These are phyloP conservation scores for Episyrphus balteatus DNA, from an alignment of 1,140 invertebrate genomes.

Conservation along the genomic window DNA sequence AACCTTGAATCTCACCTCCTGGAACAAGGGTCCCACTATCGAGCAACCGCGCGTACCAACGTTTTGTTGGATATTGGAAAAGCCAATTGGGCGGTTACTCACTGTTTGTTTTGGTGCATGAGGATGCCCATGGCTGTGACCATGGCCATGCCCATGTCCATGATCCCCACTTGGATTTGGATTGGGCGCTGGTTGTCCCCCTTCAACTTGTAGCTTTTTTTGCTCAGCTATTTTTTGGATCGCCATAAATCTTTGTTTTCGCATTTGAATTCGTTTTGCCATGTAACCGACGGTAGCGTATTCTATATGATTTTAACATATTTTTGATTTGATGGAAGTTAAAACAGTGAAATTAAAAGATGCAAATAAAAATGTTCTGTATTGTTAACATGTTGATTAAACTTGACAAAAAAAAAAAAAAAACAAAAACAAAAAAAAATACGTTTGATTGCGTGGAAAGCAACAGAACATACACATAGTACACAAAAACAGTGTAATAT, in stretches of 20 bases:
- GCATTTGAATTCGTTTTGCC: conserved; percentile 90
- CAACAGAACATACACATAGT: neutral
- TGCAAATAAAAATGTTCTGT: neutral
- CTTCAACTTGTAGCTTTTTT: conserved; percentile 67
- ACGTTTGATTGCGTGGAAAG: neutral
- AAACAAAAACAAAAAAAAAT: too few relatives aligned
- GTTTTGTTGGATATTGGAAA: conserved; percentile 38
- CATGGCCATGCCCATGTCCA: conserved; percentile 38
- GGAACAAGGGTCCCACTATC: conserved; percentile 67
- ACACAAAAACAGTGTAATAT: neutral
- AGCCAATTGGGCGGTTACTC: conserved; percentile 38
- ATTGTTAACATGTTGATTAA: neutral
- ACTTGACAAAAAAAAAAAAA: too few relatives aligned
- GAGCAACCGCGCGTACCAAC: conserved; percentile 43
- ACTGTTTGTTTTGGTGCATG: conserved; percentile 38
- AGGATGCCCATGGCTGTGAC: conserved; percentile 38
- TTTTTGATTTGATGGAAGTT: conserved; percentile 8
- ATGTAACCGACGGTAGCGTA: conserved; percentile 92
- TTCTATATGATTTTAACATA: conserved; percentile 47
- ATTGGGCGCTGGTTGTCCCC: conserved; percentile 46
- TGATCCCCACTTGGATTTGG: conserved; percentile 38
- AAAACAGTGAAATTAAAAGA: neutral
- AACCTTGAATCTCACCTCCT: conserved; percentile 90
- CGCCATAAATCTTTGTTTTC: conserved; percentile 76
- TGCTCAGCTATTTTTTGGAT: conserved; percentile 83